phyloP scores from a whole-genome alignment of 2,797 vertebrate species.

The Melanotaenia parkinsoni region DNA sequence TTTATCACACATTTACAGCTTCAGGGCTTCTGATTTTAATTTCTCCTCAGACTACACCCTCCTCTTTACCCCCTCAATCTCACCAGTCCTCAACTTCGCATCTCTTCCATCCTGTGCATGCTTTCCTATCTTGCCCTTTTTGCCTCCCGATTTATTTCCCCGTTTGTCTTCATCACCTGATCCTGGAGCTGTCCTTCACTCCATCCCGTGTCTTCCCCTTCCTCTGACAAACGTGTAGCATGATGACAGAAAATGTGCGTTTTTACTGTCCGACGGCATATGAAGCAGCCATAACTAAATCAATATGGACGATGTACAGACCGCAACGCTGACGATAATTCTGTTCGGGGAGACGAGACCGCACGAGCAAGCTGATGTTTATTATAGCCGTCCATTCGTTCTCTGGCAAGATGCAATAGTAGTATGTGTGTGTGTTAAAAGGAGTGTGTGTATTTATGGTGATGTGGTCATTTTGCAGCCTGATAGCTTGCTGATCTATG shows the following conservation, averaged over 20 bases:
- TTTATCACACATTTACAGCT: neutral
- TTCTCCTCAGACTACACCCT: neutral
- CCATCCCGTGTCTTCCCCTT: neutral
- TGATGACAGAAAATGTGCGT: slow-evolving; percentile 88
- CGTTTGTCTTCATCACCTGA: slow-evolving; percentile 15
- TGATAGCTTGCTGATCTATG: slow-evolving; percentile 92
- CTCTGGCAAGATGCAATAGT: slow-evolving; percentile 36
- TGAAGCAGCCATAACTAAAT: slow-evolving; percentile 87
- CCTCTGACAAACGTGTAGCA: slow-evolving; percentile 76
- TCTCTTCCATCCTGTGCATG: neutral
- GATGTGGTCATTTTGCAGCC: slow-evolving; percentile 91
- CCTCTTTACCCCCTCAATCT: neutral
- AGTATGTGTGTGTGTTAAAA: slow-evolving; percentile 26
- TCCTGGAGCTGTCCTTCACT: slow-evolving; percentile 16
- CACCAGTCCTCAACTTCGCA: neutral
- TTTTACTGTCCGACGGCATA: slow-evolving; percentile 92
- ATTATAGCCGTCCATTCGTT: slow-evolving; percentile 50
- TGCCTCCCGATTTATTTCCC: slow-evolving; percentile 5
- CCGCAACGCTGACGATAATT: slow-evolving; percentile 58
- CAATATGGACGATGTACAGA: slow-evolving; percentile 84
- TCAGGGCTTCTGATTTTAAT: neutral
- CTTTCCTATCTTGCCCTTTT: neutral
- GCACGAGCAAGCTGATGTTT: slow-evolving; percentile 54
- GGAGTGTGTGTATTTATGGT: slow-evolving; percentile 80
- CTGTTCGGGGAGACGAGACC: slow-evolving; percentile 43